phyloP scores from a whole-genome alignment of 1,140 invertebrate genomes.

The Agrilus planipennis region DNA sequence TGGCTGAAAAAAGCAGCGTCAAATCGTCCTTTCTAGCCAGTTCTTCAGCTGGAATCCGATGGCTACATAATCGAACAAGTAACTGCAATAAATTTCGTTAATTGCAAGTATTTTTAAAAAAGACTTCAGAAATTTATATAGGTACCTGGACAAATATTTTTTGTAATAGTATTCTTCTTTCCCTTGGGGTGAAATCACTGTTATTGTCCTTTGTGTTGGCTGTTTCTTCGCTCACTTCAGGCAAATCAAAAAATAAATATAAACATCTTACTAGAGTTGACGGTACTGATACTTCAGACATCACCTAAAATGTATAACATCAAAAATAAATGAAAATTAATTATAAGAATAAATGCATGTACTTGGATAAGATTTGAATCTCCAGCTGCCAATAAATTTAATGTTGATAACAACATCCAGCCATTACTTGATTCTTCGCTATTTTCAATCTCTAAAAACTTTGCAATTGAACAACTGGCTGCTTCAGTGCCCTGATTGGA shows the following conservation, averaged over 20 bases:
- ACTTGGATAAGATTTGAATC: slow-evolving; percentile 63
- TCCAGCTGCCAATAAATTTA: slow-evolving; percentile 82
- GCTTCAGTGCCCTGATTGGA: slow-evolving; percentile 93
- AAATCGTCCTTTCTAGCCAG: slow-evolving; percentile 93
- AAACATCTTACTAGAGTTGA: slow-evolving; percentile 97
- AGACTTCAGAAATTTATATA: slow-evolving; percentile 4
- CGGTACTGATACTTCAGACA: slow-evolving; percentile 90
- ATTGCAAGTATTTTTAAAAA: neutral
- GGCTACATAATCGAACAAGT: slow-evolving; percentile 85
- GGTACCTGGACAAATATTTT: slow-evolving; percentile 91
- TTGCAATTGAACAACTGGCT: slow-evolving; percentile 90
- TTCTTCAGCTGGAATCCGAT: slow-evolving; percentile 88
- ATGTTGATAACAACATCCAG: slow-evolving; percentile 87
- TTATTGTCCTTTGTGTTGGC: slow-evolving; percentile 56
- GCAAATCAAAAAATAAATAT: slow-evolving; percentile 97
- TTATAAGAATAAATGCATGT: neutral
- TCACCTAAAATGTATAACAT: slow-evolving; percentile 50
- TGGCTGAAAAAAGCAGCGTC: slow-evolving; percentile 88
- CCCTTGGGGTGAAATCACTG: slow-evolving; percentile 82
- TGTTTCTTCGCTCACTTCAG: slow-evolving; percentile 73
- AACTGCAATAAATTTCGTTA: slow-evolving; percentile 45
- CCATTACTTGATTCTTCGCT: slow-evolving; percentile 89
- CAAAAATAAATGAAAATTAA: neutral
- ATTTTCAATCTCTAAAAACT: slow-evolving; percentile 89
- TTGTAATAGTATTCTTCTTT: slow-evolving; percentile 83